Evolutionary conservation across 2,113 vertebrate species (phyloP), one percentile per base, ranked within the genome.

Genomic region (Hippocampus guttulatus): DNA sequence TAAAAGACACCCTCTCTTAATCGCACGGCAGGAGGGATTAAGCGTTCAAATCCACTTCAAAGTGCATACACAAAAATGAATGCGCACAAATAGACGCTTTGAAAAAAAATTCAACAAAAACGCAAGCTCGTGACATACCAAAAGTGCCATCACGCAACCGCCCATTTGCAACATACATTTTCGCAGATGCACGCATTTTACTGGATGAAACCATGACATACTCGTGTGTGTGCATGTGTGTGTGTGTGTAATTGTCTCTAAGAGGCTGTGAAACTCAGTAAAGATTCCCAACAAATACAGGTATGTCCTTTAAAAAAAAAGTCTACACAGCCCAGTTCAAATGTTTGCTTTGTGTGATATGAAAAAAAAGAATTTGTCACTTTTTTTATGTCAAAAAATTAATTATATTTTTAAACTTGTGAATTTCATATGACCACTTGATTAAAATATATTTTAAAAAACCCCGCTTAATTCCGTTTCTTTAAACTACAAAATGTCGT

Each of bases 1-100:
- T 65, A 65, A 45, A 65, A 65, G 14, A 64, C 40, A 16, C 40
- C 33, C 63, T 64, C 63, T 23, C 40, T 41, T 64, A 65, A 65
- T 65, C 63, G 2, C 63, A 45, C 14, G 20, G 11, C 15, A 2
- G 30, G 60, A 62, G 60, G 18, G 63, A 45, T 65, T 45, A 65
- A 8, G 64, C 63, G 15, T 23, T 5, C 10, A 45, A 23, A 18
- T 30, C 6, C 2, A 33, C 27, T 61, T 61, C 27, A 61, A 30
- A 61, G 27, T 61, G 27, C 58, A 8, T 15, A 18, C 58, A 10
- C 25, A 16, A 25, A 30, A 64, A 64, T 15, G 14, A n/a, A 16
- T 20, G 0, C n/a, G 1, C 18, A 12, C 20, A 61, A 61, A 20
- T 9, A 10, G 5, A 25, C n/a, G 63, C n/a, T 41, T 20, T 10